Evolutionary conservation across 2,113 vertebrate genomes (phyloP).

Genomic region (Globicephala melas): DNA sequence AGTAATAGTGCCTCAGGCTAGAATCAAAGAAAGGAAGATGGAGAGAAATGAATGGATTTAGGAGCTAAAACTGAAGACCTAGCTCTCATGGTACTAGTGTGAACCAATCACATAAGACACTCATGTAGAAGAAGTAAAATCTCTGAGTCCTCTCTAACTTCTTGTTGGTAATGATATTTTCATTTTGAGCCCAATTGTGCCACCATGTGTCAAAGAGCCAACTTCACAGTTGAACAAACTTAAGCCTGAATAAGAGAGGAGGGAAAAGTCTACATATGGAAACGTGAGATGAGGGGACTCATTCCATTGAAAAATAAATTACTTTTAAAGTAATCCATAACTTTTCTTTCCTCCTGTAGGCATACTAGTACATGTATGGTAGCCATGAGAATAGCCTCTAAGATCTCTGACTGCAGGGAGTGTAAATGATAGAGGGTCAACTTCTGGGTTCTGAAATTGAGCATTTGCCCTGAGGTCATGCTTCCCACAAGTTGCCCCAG

Average conservation of each 20-base stretch:
- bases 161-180: neutral
- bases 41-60: neutral
- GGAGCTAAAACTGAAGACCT: neutral
- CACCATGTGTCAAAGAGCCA: neutral
- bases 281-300: neutral
- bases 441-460: neutral
- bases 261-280: neutral
- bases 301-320: neutral
- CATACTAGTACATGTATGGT: neutral
- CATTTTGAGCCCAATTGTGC: neutral
- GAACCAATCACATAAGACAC: neutral
- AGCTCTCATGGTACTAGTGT: neutral
- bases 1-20: neutral
- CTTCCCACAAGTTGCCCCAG: neutral
- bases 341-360: neutral
- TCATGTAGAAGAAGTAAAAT: neutral
- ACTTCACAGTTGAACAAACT: neutral
- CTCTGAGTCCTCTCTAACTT: neutral
- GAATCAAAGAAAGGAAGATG: neutral
- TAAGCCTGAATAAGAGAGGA: neutral
- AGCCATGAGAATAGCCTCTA: neutral
- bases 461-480: neutral
- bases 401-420: neutral
- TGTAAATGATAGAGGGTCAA: neutral
- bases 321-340: neutral